phyloP scores from a whole-genome alignment of 2,888 invertebrate genomes.

The Achlya flavicornis region DNA sequence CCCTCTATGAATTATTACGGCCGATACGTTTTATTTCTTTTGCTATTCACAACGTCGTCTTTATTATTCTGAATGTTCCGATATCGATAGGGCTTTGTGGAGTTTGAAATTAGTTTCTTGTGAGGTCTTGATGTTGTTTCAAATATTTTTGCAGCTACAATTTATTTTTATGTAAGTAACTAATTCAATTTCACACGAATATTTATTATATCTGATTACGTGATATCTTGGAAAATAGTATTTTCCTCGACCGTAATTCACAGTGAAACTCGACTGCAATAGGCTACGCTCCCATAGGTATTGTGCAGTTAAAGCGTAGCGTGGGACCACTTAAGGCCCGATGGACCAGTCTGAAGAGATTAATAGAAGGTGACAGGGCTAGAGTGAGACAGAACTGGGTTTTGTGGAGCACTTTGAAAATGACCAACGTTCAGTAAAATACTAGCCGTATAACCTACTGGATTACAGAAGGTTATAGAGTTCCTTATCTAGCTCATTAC shows the following conservation, averaged over 20 bases:
- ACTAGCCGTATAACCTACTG: background rate
- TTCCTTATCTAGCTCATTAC: background rate
- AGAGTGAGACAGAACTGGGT: background rate
- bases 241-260: background rate
- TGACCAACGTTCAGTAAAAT: background rate
- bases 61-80: background rate
- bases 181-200: no score
- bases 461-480: background rate
- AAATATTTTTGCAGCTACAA: no score
- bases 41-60: background rate
- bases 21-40: background rate
- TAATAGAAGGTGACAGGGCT: constrained; percentile 2
- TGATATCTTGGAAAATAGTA: background rate
- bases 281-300: background rate
- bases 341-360: constrained; percentile 5
- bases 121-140: no score
- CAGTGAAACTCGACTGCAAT: background rate
- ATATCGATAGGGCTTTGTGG: background rate
- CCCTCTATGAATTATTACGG: constrained; percentile 9
- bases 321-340: constrained; percentile 7
- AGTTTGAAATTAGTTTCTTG: background rate
- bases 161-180: no score
- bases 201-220: no score
- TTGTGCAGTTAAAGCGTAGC: constrained; percentile 6
- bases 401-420: constrained; percentile 2